phyloP scores from a whole-genome alignment of 2,113 vertebrate genomes.

The Dolichallabes microphthalmus region DNA sequence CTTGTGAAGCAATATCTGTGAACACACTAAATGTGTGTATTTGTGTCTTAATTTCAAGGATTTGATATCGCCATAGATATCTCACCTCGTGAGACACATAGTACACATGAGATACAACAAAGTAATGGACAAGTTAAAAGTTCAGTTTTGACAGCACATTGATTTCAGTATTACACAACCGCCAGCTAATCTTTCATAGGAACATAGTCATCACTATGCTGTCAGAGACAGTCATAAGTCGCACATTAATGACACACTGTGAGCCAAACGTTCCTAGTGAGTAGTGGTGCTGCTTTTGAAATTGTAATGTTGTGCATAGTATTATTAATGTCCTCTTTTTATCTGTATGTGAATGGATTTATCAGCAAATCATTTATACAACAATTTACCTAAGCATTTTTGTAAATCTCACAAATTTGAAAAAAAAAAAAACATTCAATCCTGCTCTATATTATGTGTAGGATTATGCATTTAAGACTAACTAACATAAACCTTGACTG shows the following conservation, averaged over 20 bases:
- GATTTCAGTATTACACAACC: not conserved
- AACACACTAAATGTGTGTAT: not conserved
- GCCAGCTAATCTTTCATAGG: conserved; percentile 2
- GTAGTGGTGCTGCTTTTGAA: not conserved
- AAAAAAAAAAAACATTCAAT: not conserved
- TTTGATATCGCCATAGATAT: too few relatives aligned
- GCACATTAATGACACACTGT: conserved; percentile 5
- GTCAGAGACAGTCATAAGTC: conserved; percentile 7
- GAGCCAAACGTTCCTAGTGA: not conserved
- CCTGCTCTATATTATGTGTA: not conserved
- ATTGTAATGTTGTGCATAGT: not conserved
- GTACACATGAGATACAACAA: not conserved
- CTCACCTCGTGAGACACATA: not conserved
- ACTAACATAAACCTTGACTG: not conserved
- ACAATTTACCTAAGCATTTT: not conserved
- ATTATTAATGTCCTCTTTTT: not conserved
- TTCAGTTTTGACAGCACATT: not conserved
- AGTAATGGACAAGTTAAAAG: not conserved
- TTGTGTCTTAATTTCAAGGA: not conserved
- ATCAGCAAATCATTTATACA: not conserved
- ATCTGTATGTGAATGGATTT: not conserved
- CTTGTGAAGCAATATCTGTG: not conserved
- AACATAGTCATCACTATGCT: not conserved
- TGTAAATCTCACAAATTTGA: not conserved
- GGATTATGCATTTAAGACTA: not conserved